These are phyloP conservation scores for Sitta europaea DNA, from an alignment of 2,113 vertebrate species.

Conservation along the genomic window DNA sequence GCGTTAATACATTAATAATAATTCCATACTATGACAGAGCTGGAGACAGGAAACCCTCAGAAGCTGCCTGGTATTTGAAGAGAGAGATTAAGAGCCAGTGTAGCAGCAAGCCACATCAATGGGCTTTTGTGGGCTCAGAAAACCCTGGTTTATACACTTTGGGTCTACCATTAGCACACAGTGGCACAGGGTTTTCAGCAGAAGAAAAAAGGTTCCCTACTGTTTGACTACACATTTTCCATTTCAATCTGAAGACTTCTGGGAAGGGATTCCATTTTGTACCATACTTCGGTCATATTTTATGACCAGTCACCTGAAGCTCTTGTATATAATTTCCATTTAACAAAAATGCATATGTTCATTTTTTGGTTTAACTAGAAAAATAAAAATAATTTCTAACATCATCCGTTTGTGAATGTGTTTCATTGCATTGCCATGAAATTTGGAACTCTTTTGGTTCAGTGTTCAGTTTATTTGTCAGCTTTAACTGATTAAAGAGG, in stretches of 20 bases:
- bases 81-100: background rate
- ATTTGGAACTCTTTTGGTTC: background rate
- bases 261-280: background rate
- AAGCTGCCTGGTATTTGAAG: background rate
- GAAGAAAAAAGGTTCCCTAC: background rate
- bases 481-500: background rate
- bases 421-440: background rate
- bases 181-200: background rate
- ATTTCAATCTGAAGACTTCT: background rate
- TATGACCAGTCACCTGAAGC: background rate
- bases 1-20: accelerated
- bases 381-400: background rate
- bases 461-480: background rate
- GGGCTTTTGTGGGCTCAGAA: background rate
- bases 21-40: background rate
- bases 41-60: background rate
- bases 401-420: background rate
- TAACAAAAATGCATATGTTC: background rate
- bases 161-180: background rate
- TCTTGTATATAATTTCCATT: background rate
- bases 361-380: background rate
- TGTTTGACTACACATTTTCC: background rate
- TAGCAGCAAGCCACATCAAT: background rate
- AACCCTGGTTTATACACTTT: background rate
- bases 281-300: background rate